Base-by-base conservation (phyloP, 2,797 vertebrate species). In the Chaetophractus vellerosus region DNA sequence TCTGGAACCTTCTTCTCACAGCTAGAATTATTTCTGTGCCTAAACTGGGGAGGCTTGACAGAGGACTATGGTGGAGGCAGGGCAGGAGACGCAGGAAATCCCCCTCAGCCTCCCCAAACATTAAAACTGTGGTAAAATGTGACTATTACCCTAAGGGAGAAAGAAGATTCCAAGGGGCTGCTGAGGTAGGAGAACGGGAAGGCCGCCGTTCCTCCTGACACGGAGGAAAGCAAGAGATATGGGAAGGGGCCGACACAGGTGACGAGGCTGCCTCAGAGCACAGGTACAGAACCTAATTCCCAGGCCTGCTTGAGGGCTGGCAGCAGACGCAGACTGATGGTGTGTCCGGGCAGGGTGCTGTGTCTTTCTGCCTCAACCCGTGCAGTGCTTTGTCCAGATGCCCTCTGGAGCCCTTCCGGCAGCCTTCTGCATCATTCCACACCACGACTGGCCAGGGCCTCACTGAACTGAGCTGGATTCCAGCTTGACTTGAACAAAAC, bases 11-110 rank as follows among this genome's bases (percentile, higher is more conserved):
- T 81, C 80, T 9, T 41, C 61, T 95, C 96, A 89, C 90, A 95
- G 91, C 96, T 88, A 88, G 94, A 72, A n/a, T 89, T 96, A 90
- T 96, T 97, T 96, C 96, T 95, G 91, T 28, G 89, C 84, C 86
- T 91, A 68, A 18, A 11, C 5, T 26, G 71, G 50, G 71, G 64
- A 72, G 69, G 64, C 9, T 18, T 12, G 61, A 45, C 31, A 21
- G 63, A 52, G 90, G 33, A 23, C 74, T 48, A n/a, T 9, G 14
- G 19, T 0, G 5, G 14, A 45, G 31, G 55, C 74, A 48, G 48
- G n/a, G 24, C 81, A 23, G 12, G 64, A 64, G 41, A 50, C 48
- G n/a, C 38, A 52, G 78, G 75, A 74, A 50, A 59, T 15, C 38
- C 74, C 33, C 16, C 26, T 21, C 10, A 28, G 52, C n/a, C 23